Percentiles rank a stretch among this genome's conserved stretches.
phyloP scores from a whole-genome alignment of 1,140 invertebrate genomes.

The Apis cerana region DNA sequence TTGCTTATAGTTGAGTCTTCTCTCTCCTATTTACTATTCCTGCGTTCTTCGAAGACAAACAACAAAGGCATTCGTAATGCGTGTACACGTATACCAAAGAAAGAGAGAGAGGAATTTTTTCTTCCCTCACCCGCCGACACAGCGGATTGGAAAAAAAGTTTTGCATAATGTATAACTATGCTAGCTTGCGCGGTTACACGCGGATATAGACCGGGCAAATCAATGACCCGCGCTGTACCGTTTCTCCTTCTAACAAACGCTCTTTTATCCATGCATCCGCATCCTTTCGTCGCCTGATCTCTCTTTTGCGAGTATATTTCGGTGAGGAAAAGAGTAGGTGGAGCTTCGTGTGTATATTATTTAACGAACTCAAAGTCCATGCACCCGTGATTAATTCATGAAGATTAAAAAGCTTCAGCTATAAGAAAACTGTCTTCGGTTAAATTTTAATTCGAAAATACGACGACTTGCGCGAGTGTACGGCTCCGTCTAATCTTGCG shows the following conservation, averaged over 20 bases:
- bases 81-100: neutral
- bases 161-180: constrained; percentile 62
- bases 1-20: neutral
- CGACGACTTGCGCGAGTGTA: constrained; percentile 54
- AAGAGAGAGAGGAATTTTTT: too few relatives aligned
- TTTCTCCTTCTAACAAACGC: constrained; percentile 48
- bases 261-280: constrained; percentile 16
- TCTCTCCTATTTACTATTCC: neutral
- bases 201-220: constrained; percentile 56
- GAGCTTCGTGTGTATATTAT: too few relatives aligned
- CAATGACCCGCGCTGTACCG: constrained; percentile 59
- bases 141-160: constrained; percentile 47
- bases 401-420: too few relatives aligned
- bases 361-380: too few relatives aligned
- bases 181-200: neutral
- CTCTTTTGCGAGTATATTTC: neutral
- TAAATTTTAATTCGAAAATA: constrained; percentile 22
- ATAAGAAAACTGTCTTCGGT: neutral
- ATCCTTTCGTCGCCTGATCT: constrained; percentile 1
- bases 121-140: constrained; percentile 1
- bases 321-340: neutral
- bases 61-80: constrained; percentile 5
- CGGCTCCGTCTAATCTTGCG: constrained; percentile 51
- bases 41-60: neutral
- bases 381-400: too few relatives aligned